phyloP scores from a whole-genome alignment of 37 sponge, comb jelly and placozoan genomes.

The Petrosia ficiformis region DNA sequence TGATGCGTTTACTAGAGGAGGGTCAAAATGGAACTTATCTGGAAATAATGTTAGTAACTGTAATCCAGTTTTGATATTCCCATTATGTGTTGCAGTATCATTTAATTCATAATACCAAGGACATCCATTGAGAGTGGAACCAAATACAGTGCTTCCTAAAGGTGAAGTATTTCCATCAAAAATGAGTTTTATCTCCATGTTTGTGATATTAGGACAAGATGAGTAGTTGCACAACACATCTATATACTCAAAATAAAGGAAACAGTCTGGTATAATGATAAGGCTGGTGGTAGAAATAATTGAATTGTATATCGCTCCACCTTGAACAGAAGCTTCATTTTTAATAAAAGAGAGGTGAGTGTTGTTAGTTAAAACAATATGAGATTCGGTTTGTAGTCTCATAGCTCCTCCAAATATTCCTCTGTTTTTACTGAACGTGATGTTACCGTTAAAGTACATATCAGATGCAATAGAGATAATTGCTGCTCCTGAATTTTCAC shows the following conservation, averaged over 20 bases:
- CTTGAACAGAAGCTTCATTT: conserved; percentile 19
- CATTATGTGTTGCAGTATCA: background rate
- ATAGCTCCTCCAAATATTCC: conserved; percentile 37
- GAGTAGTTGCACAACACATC: conserved; percentile 7
- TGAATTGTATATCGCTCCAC: conserved; percentile 34
- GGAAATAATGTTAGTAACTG: background rate
- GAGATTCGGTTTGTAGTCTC: background rate
- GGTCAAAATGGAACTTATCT: conserved; percentile 2
- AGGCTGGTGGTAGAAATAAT: too few relatives aligned
- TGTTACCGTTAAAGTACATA: conserved; percentile 18
- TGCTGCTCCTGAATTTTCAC: conserved; percentile 18
- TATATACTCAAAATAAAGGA: conserved; percentile 29
- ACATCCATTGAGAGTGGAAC: conserved; percentile 30
- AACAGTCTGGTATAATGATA: background rate
- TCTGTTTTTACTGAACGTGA: conserved; percentile 2
- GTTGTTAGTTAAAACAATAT: conserved; percentile 5
- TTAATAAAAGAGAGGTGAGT: background rate
- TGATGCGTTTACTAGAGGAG: background rate
- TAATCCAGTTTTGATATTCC: background rate
- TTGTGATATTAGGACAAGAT: conserved; percentile 4
- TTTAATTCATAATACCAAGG: conserved; percentile 17
- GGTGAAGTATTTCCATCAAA: conserved; percentile 23
- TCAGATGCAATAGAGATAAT: background rate
- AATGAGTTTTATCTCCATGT: background rate
- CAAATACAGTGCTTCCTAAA: conserved; percentile 28